Evolutionary conservation across 2,113 vertebrate species (phyloP).

Genomic region (Stomatorhinus ivindoensis): DNA sequence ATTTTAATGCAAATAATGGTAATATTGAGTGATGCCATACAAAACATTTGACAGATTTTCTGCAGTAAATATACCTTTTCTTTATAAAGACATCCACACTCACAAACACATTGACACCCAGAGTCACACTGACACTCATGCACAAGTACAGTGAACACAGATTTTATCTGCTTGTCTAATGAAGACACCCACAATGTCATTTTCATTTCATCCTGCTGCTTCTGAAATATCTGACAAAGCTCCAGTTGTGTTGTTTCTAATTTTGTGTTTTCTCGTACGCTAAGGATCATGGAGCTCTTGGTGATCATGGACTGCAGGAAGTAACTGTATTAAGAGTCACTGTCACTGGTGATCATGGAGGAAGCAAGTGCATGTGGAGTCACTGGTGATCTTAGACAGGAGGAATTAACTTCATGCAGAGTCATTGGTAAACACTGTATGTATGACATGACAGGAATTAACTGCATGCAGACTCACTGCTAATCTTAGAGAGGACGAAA

Average conservation of each 20-base stretch:
- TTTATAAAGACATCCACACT: neutral
- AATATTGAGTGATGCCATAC: neutral
- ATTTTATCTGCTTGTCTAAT: neutral
- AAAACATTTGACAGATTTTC: neutral
- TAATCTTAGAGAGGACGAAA: neutral
- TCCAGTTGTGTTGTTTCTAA: neutral
- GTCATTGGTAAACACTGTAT: neutral
- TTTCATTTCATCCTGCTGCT: neutral
- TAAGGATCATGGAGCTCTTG: neutral
- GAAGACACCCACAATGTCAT: neutral
- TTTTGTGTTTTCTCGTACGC: neutral
- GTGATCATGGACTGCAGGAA: neutral
- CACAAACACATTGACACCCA: neutral
- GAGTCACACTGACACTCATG: neutral
- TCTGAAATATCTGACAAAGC: neutral
- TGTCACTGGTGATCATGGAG: neutral
- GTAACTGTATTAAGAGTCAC: neutral
- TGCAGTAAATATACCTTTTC: neutral
- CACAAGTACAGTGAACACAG: neutral
- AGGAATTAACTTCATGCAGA: neutral
- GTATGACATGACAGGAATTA: neutral
- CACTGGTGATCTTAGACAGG: neutral
- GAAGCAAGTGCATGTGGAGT: neutral
- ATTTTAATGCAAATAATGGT: neutral
- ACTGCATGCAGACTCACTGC: neutral